These are phyloP conservation scores for Drosophila bocki DNA, from an alignment of 1,140 invertebrate species.

Conservation along the genomic window DNA sequence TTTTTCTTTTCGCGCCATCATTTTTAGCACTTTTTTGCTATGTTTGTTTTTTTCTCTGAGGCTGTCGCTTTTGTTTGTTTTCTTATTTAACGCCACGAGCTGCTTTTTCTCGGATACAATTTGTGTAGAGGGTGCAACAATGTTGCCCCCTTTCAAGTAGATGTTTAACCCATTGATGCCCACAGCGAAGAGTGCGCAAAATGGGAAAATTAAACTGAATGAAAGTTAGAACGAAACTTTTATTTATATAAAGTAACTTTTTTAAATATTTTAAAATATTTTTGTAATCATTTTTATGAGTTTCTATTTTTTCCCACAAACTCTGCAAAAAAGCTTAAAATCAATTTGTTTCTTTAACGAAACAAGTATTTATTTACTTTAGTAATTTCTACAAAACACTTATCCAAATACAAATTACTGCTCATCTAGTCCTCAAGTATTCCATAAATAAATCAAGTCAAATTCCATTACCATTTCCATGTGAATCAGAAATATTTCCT, in stretches of 20 bases:
- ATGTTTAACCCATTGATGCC: constrained; percentile 28
- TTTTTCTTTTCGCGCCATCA: constrained; percentile 61
- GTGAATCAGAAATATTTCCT: constrained; percentile 15
- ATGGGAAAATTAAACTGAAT: background rate
- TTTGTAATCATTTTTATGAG: background rate
- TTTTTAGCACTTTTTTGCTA: constrained; percentile 68
- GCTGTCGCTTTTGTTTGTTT: constrained; percentile 53
- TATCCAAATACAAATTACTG: constrained; percentile 9
- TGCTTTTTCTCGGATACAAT: constrained; percentile 32
- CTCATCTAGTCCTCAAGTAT: constrained; percentile 3
- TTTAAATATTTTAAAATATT: too few species aligned
- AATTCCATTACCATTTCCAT: constrained; percentile 40
- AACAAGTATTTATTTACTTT: background rate
- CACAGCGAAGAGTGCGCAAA: background rate
- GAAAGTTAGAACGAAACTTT: too few species aligned
- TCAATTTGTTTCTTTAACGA: background rate
- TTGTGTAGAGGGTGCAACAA: constrained; percentile 38
- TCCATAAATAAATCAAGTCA: constrained; percentile 27
- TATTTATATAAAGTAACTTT: too few species aligned
- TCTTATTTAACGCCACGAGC: constrained; percentile 60
- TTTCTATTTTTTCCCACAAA: background rate
- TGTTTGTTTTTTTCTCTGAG: background rate
- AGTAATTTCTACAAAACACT: background rate
- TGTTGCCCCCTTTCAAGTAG: constrained; percentile 33
- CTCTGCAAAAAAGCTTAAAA: background rate